Conservation (phyloP, 2,797 vertebrate species). For the Notoglanidium macrostoma region DNA sequence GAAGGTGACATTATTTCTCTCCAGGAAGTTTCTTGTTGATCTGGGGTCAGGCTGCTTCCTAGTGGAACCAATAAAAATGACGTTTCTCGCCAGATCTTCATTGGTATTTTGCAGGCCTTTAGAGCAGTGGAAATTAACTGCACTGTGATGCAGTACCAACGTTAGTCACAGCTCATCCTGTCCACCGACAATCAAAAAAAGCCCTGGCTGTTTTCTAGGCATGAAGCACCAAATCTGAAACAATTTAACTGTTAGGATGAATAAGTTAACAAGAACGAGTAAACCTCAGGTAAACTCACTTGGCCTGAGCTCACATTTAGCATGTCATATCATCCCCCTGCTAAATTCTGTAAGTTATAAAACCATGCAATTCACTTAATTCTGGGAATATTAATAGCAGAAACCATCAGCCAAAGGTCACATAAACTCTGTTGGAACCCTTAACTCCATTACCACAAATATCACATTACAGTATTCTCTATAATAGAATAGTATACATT, state of each 20-base stretch:
- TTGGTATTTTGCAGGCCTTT: constrained; percentile 58
- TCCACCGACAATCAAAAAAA: background rate
- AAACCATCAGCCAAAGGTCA: background rate
- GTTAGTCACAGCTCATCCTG: background rate
- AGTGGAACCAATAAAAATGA: constrained; percentile 56
- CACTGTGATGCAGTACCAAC: background rate
- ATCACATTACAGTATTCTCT: background rate
- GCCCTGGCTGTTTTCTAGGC: background rate
- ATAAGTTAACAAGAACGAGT: background rate
- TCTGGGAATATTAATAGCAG: background rate
- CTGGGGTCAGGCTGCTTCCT: constrained; percentile 24
- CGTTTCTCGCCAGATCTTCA: constrained; percentile 63
- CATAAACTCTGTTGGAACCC: background rate
- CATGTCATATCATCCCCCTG: background rate
- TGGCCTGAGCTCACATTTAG: background rate
- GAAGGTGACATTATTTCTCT: constrained; percentile 11
- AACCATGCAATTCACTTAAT: background rate
- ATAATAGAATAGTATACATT: constrained; percentile 17
- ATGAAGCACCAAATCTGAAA: background rate
- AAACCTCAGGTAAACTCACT: background rate
- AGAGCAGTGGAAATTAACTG: constrained; percentile 10
- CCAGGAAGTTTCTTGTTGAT: background rate
- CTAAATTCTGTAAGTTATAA: background rate
- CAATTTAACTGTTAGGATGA: background rate
- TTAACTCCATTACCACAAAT: constrained; percentile 15